Evolutionary conservation across 2,797 vertebrate genomes (phyloP), one percentile per base, ranked within the genome.

Genomic region (Tinamus major): DNA sequence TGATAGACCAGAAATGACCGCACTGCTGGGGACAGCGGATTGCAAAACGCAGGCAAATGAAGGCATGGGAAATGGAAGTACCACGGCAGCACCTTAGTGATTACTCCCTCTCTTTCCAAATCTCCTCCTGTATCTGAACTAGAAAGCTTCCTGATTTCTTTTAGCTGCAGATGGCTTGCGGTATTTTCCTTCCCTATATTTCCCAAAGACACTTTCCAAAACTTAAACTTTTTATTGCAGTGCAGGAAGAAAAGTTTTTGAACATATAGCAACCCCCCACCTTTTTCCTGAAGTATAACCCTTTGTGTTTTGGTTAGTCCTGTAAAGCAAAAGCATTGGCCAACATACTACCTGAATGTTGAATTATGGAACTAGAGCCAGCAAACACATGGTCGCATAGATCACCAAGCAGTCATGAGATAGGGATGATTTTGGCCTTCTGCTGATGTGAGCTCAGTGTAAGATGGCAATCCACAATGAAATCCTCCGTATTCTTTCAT

Each of bases 31-130:
- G 69, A 72, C 26, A 69, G 77, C 58, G 46, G 79, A 85, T 93
- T 96, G 88, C 94, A 90, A 96, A 95, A 95, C 29, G 14, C 64
- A 94, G 90, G 63, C 41, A 49, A 69, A 68, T 5, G 9, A 91
- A 23, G 17, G 13, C 89, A 62, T n/a, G 41, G 42, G 48, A 90
- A 93, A 67, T 10, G 69, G 33, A 63, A 87, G 24, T 93, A 61
- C 83, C 42, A 55, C 39, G 13, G 13, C 21, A 87, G 9, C 10
- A 26, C 41, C 10, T 51, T 78, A 8, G 53, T 79, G 37, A 68
- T 41, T 87, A 48, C 63, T 79, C 71, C 79, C 63, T 71, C 23
- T 86, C 13, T 24, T 94, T 17, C 23, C 59, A 46, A 80, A 29
- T 76, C 18, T 87, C 55, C 33, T 41, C 69, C 46, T 64, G 9